Percentiles rank a stretch among this genome's conserved stretches.
phyloP scores from a whole-genome alignment of 1,140 invertebrate species.

The Calephelis nemesis region DNA sequence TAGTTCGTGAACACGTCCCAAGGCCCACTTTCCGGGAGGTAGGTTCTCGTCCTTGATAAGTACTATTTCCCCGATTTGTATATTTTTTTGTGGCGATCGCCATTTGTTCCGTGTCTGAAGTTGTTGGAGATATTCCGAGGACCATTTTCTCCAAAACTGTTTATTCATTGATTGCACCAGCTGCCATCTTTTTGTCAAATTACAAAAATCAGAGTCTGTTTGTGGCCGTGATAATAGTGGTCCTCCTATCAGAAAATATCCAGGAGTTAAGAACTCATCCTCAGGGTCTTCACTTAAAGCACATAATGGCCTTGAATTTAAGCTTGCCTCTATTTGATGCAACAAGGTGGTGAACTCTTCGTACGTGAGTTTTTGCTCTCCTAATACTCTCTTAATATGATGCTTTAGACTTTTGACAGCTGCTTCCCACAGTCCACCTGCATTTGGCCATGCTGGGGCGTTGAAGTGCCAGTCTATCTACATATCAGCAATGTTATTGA shows the following conservation, averaged over 20 bases:
- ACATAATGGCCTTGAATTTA: slow-evolving; percentile 48
- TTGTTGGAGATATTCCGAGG: no score
- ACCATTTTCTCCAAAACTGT: slow-evolving; percentile 49
- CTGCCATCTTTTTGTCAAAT: slow-evolving; percentile 32
- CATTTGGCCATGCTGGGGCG: no score
- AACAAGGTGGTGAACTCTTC: slow-evolving; percentile 44
- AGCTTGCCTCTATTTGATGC: slow-evolving; percentile 47
- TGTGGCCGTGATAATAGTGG: slow-evolving; percentile 23
- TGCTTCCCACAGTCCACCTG: no score
- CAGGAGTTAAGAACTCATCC: slow-evolving; percentile 25
- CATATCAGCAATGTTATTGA: slow-evolving; percentile 19
- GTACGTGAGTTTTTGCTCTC: slow-evolving; percentile 42
- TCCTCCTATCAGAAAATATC: slow-evolving; percentile 30
- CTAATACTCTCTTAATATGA: slow-evolving; percentile 43
- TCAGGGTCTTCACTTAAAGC: slow-evolving; percentile 26
- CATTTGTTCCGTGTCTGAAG: slow-evolving; percentile 40
- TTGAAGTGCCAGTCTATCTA: no score
- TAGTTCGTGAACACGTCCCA: slow-evolving; percentile 37
- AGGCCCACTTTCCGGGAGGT: slow-evolving; percentile 38
- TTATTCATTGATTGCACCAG: slow-evolving; percentile 30
- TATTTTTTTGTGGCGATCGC: slow-evolving; percentile 17
- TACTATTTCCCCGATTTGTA: slow-evolving; percentile 28
- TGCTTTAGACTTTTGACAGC: slow-evolving; percentile 40
- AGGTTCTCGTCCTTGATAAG: slow-evolving; percentile 28
- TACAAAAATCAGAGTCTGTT: slow-evolving; percentile 13